Conservation (phyloP, 2,888 invertebrate genomes). For the Brachypterus glaber region DNA sequence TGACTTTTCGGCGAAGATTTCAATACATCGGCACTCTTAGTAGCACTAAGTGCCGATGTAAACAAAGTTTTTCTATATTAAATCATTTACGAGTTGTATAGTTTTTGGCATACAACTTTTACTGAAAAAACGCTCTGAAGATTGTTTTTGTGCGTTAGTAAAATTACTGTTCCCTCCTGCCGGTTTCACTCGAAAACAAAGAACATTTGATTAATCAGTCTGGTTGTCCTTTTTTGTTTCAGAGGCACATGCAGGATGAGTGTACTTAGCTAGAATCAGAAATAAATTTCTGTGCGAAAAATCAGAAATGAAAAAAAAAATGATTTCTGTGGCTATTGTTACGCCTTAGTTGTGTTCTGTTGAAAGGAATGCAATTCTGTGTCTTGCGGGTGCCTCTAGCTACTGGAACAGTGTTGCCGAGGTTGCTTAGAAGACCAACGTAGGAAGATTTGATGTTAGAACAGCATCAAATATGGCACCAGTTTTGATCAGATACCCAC, state of each 20-base stretch:
- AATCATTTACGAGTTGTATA: no score
- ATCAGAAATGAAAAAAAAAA: constrained; percentile 9
- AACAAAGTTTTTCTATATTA: no score
- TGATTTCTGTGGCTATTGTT: constrained; percentile 41
- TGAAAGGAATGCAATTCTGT: constrained; percentile 34
- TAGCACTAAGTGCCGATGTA: no score
- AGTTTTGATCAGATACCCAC: constrained; percentile 17
- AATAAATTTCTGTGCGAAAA: constrained; percentile 33
- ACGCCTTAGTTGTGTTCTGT: constrained; percentile 34
- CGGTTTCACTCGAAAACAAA: constrained; percentile 14
- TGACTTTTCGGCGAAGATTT: no score
- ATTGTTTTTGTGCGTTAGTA: no score
- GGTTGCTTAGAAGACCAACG: constrained; percentile 35
- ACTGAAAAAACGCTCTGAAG: background rate
- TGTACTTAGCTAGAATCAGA: constrained; percentile 51
- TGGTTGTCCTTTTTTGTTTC: constrained; percentile 54
- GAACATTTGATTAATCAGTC: constrained; percentile 44
- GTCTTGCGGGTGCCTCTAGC: constrained; percentile 41
- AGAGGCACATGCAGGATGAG: constrained; percentile 78
- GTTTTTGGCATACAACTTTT: background rate
- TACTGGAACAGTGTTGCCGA: constrained; percentile 34
- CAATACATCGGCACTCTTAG: no score
- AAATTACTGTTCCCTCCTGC: background rate
- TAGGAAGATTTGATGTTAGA: constrained; percentile 37
- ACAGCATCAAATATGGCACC: constrained; percentile 32